These are phyloP conservation scores for Halyomorpha halys DNA, from an alignment of 1,140 invertebrate species.

Conservation along the genomic window DNA sequence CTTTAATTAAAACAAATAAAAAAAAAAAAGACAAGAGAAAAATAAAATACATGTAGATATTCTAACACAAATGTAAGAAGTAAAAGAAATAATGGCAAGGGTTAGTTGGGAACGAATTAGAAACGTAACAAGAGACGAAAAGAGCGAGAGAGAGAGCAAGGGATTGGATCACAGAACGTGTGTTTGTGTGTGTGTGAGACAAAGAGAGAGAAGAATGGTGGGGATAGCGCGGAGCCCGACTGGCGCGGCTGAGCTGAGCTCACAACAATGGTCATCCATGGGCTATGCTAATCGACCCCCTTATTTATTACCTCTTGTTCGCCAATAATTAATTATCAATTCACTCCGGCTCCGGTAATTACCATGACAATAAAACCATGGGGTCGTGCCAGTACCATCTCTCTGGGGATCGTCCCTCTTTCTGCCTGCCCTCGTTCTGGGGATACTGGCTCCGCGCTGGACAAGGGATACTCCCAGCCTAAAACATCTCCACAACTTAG, in stretches of 20 bases:
- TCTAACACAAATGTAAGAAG: no score
- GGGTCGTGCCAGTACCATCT: conserved; percentile 19
- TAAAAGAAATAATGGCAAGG: no score
- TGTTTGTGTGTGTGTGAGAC: conserved; percentile 16
- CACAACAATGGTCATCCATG: conserved; percentile 24
- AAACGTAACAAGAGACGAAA: conserved; percentile 3
- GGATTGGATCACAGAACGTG: conserved; percentile 31
- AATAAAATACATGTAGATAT: no score
- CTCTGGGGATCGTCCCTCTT: conserved; percentile 1
- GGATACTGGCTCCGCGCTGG: no score
- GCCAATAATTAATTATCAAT: conserved; percentile 28
- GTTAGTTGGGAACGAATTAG: no score
- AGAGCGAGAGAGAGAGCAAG: conserved; percentile 20
- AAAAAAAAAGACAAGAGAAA: no score
- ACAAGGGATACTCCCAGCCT: conserved; percentile 1
- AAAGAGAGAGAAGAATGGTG: conserved; percentile 21
- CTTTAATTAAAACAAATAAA: no score
- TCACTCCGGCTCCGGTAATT: conserved; percentile 21
- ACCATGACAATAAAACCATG: conserved; percentile 25
- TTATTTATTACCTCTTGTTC: conserved; percentile 28
- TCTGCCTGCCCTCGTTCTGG: conserved; percentile 6
- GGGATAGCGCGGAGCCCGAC: conserved; percentile 19
- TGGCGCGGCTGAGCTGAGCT: conserved; percentile 11
- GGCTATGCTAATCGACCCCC: conserved; percentile 25
- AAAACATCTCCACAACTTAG: conserved; percentile 11